phyloP scores from a whole-genome alignment of 1,140 invertebrate genomes.

The Copidosoma floridanum region DNA sequence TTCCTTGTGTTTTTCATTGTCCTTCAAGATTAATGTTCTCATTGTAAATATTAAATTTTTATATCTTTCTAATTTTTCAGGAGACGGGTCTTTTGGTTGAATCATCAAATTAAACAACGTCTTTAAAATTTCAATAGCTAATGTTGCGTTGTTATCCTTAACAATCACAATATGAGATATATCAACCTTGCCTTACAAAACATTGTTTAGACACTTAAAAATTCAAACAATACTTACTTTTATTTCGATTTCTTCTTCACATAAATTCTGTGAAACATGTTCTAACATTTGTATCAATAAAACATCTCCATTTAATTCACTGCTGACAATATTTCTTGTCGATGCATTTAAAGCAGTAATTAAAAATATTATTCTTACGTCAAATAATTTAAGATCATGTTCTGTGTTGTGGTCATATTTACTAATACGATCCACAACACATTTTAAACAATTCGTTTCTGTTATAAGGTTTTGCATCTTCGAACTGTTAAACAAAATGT shows the following conservation, averaged over 20 bases:
- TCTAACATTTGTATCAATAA: constrained; percentile 80
- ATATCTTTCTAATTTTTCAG: constrained; percentile 73
- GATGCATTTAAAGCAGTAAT: constrained; percentile 77
- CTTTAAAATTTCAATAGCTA: constrained; percentile 84
- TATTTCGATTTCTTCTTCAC: too few relatives aligned
- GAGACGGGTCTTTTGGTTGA: constrained; percentile 52
- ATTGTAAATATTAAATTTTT: constrained; percentile 72
- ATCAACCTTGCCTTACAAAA: too few relatives aligned
- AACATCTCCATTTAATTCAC: constrained; percentile 77
- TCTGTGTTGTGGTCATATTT: constrained; percentile 62
- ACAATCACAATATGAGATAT: too few relatives aligned
- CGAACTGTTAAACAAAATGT: constrained; percentile 80
- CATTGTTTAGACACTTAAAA: too few relatives aligned
- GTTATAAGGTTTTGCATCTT: constrained; percentile 69
- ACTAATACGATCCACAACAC: constrained; percentile 72
- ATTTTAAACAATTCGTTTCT: constrained; percentile 70
- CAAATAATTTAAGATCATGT: constrained; percentile 78
- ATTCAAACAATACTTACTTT: too few relatives aligned
- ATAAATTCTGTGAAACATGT: constrained; percentile 66
- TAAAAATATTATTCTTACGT: constrained; percentile 86
- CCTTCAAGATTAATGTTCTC: constrained; percentile 68
- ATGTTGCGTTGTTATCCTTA: constrained; percentile 66
- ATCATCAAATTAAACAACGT: constrained; percentile 81
- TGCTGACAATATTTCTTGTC: constrained; percentile 69
- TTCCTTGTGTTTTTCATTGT: constrained; percentile 65